Base-by-base conservation (phyloP, 1,140 invertebrate genomes). In the Bombus turneri region DNA sequence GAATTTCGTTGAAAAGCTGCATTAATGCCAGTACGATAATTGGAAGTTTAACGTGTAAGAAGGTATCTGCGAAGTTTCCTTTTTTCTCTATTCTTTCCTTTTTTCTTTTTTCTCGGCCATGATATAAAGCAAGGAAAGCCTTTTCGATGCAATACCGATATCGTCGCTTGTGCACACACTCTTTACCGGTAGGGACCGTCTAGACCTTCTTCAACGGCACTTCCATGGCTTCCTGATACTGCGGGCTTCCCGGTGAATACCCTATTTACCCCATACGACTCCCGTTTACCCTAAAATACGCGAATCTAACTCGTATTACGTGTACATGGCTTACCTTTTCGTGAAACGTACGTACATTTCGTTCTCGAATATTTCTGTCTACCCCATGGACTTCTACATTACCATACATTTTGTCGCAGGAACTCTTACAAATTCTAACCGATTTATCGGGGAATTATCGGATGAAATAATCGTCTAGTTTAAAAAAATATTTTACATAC, bases 221-320 rank as follows among this genome's bases (percentile, higher is more conserved):
- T 88, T 78, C 37, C 77, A 78, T 37, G 88, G 89, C 86, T 90
- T 90, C 89, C 80, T 66, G 86, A 90, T 88, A 82, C 69, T 57
- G 69, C 77, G 81, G 89, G 89, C 89, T 90, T 90, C 88, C 64
- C 89, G 88, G 77, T 68, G 89, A 90, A 90, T 88, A 90, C 81
- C 86, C 89, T 90, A 85, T 85, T 89, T 87, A 78, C 88, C 85
- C 79, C 83, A 81, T 72, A 53, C 85, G 85, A 83, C 85, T 86
- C 81, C 86, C 81, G 85, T 85, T 89, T 90, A 90, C 88, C 75
- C 73, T 86, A 81, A 89, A 90, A 79, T 84, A 85, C 81, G 79
- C 39, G 41, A 69, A 84, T 86, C 76, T 84, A 69, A 81, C 79
- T 71, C 71, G 68, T 76, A 72, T 87, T 84, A 84, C 83, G 53